Evolutionary conservation across 2,113 vertebrate species (phyloP).

Genomic region (Scopus umbretta): DNA sequence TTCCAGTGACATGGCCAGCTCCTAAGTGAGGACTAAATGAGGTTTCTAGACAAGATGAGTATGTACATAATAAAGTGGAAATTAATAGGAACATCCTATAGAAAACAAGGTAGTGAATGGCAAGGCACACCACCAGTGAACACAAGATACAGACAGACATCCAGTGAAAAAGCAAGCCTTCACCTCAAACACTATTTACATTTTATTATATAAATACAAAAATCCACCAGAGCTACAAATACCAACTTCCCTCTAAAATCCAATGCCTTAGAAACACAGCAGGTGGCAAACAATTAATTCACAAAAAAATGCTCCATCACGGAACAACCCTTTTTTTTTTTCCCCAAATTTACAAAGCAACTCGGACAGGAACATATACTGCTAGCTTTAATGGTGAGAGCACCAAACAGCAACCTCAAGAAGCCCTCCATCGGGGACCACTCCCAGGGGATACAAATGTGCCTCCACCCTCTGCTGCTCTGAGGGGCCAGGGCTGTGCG

Average conservation of each 20-base stretch:
- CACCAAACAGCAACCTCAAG: rapidly evolving
- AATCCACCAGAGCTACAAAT: background rate
- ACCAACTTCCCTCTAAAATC: rapidly evolving
- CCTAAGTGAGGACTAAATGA: background rate
- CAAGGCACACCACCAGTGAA: background rate
- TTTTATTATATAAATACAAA: background rate
- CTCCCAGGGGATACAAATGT: rapidly evolving
- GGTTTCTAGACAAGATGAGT: background rate
- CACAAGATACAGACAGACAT: background rate
- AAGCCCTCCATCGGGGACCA: rapidly evolving
- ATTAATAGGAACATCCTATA: rapidly evolving
- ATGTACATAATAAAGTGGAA: rapidly evolving
- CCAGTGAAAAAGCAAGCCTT: background rate
- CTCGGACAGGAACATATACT: rapidly evolving
- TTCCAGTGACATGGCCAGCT: no score
- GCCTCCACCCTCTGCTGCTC: background rate
- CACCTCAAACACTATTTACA: background rate
- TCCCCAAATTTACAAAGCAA: rapidly evolving
- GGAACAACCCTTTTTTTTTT: background rate
- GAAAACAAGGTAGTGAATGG: background rate
- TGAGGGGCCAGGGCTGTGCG: rapidly evolving
- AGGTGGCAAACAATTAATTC: background rate
- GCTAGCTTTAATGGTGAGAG: rapidly evolving
- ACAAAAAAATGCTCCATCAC: rapidly evolving
- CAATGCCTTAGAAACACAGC: rapidly evolving